Percentiles rank a stretch among this genome's conserved stretches.
Conservation (phyloP, 2,113 vertebrate species). For the Mungos mungo region DNA sequence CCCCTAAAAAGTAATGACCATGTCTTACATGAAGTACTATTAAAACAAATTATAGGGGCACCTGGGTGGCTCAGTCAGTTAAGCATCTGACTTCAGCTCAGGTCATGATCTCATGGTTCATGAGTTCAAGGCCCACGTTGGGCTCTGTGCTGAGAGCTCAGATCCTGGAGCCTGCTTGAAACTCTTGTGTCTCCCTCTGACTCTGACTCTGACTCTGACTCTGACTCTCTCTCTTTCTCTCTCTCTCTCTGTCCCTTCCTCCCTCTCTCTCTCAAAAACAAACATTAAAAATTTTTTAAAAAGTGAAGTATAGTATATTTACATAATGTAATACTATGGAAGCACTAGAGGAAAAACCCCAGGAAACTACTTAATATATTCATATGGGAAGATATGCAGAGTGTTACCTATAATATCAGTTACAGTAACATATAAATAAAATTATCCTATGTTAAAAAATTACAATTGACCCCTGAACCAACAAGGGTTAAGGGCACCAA, state of each 20-base stretch:
- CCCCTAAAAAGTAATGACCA: background rate
- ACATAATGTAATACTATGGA: background rate
- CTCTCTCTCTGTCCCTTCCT: too few species aligned
- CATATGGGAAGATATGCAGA: background rate
- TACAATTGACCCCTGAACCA: background rate
- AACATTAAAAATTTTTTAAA: too few species aligned
- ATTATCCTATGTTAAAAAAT: background rate
- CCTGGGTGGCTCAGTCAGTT: too few species aligned
- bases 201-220: too few species aligned
- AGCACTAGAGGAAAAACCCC: background rate
- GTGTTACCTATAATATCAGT: background rate
- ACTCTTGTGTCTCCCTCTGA: too few species aligned
- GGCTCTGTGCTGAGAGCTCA: too few species aligned
- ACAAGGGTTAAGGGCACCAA: background rate
- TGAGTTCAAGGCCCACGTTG: too few species aligned
- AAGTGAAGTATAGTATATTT: background rate
- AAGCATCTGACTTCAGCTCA: too few species aligned
- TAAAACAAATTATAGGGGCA: background rate
- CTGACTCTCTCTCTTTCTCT: too few species aligned
- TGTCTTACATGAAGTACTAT: background rate
- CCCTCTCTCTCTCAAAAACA: too few species aligned
- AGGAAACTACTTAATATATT: background rate
- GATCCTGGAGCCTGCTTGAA: too few species aligned
- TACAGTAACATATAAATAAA: background rate
- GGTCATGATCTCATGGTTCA: too few species aligned